phyloP scores from a whole-genome alignment of 2,888 invertebrate species.

The Temnothorax rugatulus region DNA sequence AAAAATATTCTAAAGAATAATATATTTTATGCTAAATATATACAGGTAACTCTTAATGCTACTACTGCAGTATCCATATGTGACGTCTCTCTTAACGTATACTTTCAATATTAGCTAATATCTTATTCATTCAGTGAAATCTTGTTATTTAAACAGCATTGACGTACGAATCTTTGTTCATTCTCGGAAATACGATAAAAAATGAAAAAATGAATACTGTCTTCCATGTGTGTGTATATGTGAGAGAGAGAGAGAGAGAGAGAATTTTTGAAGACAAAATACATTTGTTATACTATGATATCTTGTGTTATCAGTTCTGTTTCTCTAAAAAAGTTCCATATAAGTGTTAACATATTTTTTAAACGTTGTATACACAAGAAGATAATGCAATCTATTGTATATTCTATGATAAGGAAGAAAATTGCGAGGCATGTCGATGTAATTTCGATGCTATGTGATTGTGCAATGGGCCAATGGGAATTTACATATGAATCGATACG shows the following conservation, averaged over 20 bases:
- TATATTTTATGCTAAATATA: constrained; percentile 8
- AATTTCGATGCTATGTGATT: neutral
- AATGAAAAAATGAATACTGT: neutral
- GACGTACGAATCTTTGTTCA: constrained; percentile 3
- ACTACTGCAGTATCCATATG: neutral
- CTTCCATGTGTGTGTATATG: neutral
- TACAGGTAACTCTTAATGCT: neutral
- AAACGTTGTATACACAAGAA: neutral
- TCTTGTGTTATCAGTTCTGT: neutral
- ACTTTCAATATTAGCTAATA: constrained; percentile 48
- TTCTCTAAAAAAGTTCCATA: neutral
- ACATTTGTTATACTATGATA: neutral
- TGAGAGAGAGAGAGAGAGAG: too few relatives aligned
- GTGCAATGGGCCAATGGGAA: neutral
- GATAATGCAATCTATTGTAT: neutral
- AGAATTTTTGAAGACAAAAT: too few relatives aligned
- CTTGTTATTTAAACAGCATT: constrained; percentile 43
- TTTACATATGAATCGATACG: neutral
- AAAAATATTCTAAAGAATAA: neutral
- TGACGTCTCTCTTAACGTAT: constrained; percentile 15
- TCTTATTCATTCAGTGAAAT: constrained; percentile 33
- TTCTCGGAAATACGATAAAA: constrained; percentile 27
- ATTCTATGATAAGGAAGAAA: neutral
- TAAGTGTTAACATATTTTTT: neutral
- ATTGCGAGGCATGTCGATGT: neutral